These are phyloP conservation scores for Genyomyrus donnyi DNA, from an alignment of 2,113 vertebrate genomes.

Conservation along the genomic window DNA sequence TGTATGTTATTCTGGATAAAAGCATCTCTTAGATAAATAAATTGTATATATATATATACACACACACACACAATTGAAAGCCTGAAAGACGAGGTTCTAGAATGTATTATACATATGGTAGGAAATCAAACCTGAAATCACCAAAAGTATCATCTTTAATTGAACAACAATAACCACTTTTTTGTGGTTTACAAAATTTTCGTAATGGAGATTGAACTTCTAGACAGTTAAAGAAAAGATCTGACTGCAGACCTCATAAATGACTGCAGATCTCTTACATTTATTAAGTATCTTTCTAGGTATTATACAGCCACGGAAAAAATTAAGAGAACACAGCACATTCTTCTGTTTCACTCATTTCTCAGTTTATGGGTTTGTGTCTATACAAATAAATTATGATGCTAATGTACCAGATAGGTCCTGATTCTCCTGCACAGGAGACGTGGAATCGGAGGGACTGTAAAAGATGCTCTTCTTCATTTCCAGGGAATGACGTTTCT, in stretches of 20 bases:
- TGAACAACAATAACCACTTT: not conserved
- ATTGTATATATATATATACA: too few species aligned
- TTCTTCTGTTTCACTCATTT: too few species aligned
- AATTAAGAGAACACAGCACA: too few species aligned
- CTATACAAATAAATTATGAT: not conserved
- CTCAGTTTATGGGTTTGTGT: too few species aligned
- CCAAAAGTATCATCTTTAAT: not conserved
- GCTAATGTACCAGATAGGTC: constrained; percentile 18
- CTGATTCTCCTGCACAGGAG: not conserved
- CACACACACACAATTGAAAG: too few species aligned
- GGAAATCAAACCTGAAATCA: not conserved
- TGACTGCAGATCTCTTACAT: not conserved
- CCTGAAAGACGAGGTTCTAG: not conserved
- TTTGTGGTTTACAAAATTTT: not conserved
- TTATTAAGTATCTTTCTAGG: not conserved
- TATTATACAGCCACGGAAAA: not conserved
- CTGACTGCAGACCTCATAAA: not conserved
- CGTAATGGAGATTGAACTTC: not conserved
- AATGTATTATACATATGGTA: not conserved
- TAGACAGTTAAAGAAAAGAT: not conserved
- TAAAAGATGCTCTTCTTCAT: constrained; percentile 50
- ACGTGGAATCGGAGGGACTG: not conserved
- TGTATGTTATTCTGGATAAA: too few species aligned
- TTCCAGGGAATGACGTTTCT: constrained; percentile 59
- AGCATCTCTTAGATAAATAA: too few species aligned